Base-by-base conservation (phyloP, 2,888 invertebrate genomes). In the Ectobius pallidus region DNA sequence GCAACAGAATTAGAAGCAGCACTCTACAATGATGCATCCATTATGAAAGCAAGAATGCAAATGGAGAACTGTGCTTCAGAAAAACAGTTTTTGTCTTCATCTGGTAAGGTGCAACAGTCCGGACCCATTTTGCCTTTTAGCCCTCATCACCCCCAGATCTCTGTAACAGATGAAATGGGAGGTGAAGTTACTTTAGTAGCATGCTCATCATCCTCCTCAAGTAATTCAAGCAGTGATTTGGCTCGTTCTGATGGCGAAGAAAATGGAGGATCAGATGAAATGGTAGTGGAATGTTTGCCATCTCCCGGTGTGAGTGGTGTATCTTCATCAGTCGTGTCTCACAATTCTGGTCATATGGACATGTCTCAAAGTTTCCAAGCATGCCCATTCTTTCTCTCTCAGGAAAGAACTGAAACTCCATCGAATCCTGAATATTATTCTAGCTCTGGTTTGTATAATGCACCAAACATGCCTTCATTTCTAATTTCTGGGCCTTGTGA, bases 81-180 rank as follows among this genome's bases (percentile, higher is more conserved):
- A 16, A 30, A n/a, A 22, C n/a, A 18, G 25, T 27, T 18, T 20
- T 46, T 11, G 30, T 9, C 30, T 16, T n/a, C 30, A 11, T 22
- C n/a, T 22, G 22, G 16, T 27, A 46, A 32, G 34, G 20, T 16
- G 18, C 67, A 61, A 18, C 52, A 34, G n/a, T 22, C 14, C 39
- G 39, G n/a, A 22, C 18, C 74, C 22, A n/a, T n/a, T n/a, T 25
- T 32, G 22, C 18, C 46, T 25, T 68, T 58, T 27, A 68, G 44
- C 7, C 46, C 72, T 32, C 84, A 85, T 55, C 90, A 92, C 81
- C 96, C 97, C 0, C 95, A 95, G 82, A 97, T 97, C 74, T 96
- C 95, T 78, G 87, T 97, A 11, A 97, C 97, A 0, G 96, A 97
- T 81, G 95, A 96, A 69, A 87, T 93, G 70, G 96, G 96, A 0